Percentiles rank a stretch among this genome's conserved stretches.
Evolutionary conservation across 2,888 invertebrate species (phyloP).

Genomic region (Graphium colonna): DNA sequence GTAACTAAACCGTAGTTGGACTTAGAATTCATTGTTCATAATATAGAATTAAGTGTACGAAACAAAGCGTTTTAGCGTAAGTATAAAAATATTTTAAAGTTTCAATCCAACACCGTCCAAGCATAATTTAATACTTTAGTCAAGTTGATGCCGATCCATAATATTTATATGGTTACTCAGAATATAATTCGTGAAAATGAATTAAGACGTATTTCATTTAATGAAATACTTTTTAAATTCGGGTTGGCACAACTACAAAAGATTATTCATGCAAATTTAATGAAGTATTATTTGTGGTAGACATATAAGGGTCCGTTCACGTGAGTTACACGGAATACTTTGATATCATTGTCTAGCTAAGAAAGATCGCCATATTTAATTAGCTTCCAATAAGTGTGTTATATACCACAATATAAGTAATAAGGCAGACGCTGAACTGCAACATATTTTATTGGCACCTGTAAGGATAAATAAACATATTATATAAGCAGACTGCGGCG

Average conservation of each 20-base stretch:
- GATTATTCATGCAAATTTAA: slow-evolving; percentile 65
- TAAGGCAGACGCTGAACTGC: neutral
- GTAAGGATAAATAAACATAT: too few species aligned
- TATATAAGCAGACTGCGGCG: too few species aligned
- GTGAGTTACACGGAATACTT: slow-evolving; percentile 27
- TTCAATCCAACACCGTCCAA: neutral
- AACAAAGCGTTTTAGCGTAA: too few species aligned
- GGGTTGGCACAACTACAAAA: slow-evolving; percentile 76
- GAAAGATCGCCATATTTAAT: slow-evolving; percentile 4
- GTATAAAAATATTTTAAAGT: slow-evolving; percentile 15
- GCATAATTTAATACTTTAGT: slow-evolving; percentile 1
- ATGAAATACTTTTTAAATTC: slow-evolving; percentile 74
- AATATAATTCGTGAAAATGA: slow-evolving; percentile 5
- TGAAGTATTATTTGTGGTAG: slow-evolving; percentile 58
- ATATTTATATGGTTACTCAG: neutral
- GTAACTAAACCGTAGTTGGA: too few species aligned
- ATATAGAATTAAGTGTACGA: too few species aligned
- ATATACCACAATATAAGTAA: slow-evolving; percentile 3
- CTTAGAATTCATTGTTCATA: too few species aligned
- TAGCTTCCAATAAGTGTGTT: neutral
- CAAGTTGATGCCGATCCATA: slow-evolving; percentile 4
- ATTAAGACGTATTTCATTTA: slow-evolving; percentile 57
- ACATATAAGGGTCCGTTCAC: slow-evolving; percentile 37
- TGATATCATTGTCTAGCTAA: slow-evolving; percentile 25
- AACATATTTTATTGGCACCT: slow-evolving; percentile 14